Base-by-base conservation (phyloP, 2,888 invertebrate genomes). In the Dolichopus griseipennis region DNA sequence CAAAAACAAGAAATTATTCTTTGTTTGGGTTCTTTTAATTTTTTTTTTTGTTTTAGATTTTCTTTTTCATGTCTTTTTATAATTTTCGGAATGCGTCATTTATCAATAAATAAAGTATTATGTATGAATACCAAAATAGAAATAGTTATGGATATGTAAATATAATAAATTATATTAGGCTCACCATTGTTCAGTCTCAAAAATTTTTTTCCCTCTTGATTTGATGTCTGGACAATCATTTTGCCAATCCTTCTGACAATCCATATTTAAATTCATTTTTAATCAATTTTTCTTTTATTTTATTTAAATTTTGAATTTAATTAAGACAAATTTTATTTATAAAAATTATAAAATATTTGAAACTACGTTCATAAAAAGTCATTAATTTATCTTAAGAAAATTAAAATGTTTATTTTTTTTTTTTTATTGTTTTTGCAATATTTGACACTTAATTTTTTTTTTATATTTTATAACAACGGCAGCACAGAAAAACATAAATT, bases 101-200 rank as follows among this genome's bases (percentile, higher is more conserved):
- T 12, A 18, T 12, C 52, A 52, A 15, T 18, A 52, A 52, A 52
- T 52, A 52, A 52, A 52, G 41, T 52, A 52, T 52, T 52, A 52
- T 18, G 52, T n/a, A 18, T 18, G 52, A 52, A 52, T 52, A 52
- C 52, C 18, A 52, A 52, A 52, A 52, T 52, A 52, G n/a, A 15
- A 18, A 18, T 52, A n/a, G n/a, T n/a, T 43, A n/a, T 52, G 6
- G 15, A n/a, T 52, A 52, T 52, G 15, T 52, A 52, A 15, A 18
- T 52, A 52, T n/a, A 37, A 12, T 37, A 37, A 12, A 8, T 8
- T 52, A n/a, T 52, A 52, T 52, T 52, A 41, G 15, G 2, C 41
- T 41, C 15, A 34, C 92, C 92, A 93, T 80, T 90, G 89, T 66
- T 89, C 90, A 2, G 89, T 88, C 76, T 90, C 88, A n/a, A 93